Base-by-base conservation (phyloP, 2,888 invertebrate species). In the Thymelicus lineola region DNA sequence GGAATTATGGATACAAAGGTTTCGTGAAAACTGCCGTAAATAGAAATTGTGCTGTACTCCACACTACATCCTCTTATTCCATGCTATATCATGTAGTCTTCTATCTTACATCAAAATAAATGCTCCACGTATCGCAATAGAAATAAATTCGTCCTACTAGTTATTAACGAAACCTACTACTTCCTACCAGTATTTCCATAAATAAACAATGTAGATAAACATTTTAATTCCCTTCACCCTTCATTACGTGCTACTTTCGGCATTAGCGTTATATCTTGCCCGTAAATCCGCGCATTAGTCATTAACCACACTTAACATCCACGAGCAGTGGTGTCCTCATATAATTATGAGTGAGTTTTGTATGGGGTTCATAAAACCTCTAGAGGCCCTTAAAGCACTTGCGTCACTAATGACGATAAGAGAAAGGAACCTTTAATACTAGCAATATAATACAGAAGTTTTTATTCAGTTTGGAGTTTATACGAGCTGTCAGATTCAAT, bases 331-430 rank as follows among this genome's bases (percentile, higher is more conserved):
- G 74, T 75, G 75, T 75, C 73, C 77, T 67, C 69, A 70, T 75
- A 71, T 75, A 71, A 77, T 66, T 70, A 71, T 73, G 69, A 68
- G 62, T 15, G 53, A 71, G 73, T 69, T 59, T 45, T 74, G 72
- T 80, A 79, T 76, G 76, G 75, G 80, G 79, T 77, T 80, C 78
- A 81, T 83, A 86, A 86, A 88, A 86, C 80, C 79, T 61, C 35
- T 28, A 66, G 60, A 53, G 55, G 42, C 38, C 60, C n/a, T 7
- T 60, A 6, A 53, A 35, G 5, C 61, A 28, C 10, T 28, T 53
- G 66, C 48, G 5, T n/a, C 1, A n/a, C 5, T 35, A 45, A 35
- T 14, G 6, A 35, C 61, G 61, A 35, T 48, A 10, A 45, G 10
- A 48, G 61, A 62, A 9, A 20, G 14, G 46, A 10, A 1, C 14